A percentile compares a stretch with the other conserved stretches of the same genome.
phyloP scores from a whole-genome alignment of 2,797 vertebrate genomes.

The Peromyscus aztecus region DNA sequence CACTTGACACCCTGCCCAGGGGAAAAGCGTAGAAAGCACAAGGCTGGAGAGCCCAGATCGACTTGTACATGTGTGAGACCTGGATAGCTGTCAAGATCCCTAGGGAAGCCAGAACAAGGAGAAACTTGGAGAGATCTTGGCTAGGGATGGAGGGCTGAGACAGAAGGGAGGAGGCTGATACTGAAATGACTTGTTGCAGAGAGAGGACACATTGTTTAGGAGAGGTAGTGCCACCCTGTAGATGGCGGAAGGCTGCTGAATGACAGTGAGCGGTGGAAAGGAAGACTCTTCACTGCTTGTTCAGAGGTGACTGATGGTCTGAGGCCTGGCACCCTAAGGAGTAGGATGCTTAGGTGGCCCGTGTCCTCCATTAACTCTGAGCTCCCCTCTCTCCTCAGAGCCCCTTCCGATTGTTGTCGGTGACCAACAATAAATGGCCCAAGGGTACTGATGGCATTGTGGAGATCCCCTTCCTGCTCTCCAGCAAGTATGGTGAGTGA shows the following conservation, averaged over 20 bases:
- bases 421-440: slow-evolving; percentile 79
- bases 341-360: background rate
- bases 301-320: background rate
- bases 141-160: fast-evolving
- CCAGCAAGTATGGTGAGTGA: slow-evolving; percentile 81
- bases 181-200: background rate
- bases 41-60: background rate
- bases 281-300: background rate
- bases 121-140: background rate
- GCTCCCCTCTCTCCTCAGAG: slow-evolving; percentile 68
- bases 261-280: background rate
- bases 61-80: fast-evolving
- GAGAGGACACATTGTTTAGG: background rate
- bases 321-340: too few relatives aligned
- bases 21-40: background rate
- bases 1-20: background rate
- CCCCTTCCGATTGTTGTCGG: slow-evolving; percentile 67
- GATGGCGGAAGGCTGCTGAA: background rate
- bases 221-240: background rate
- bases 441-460: slow-evolving; percentile 55
- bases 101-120: background rate
- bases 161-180: background rate
- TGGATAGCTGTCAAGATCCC: fast-evolving
- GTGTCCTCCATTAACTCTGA: background rate
- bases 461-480: slow-evolving; percentile 83